Base-by-base conservation (phyloP, 2,113 vertebrate genomes). In the Potamarius usumacintae region DNA sequence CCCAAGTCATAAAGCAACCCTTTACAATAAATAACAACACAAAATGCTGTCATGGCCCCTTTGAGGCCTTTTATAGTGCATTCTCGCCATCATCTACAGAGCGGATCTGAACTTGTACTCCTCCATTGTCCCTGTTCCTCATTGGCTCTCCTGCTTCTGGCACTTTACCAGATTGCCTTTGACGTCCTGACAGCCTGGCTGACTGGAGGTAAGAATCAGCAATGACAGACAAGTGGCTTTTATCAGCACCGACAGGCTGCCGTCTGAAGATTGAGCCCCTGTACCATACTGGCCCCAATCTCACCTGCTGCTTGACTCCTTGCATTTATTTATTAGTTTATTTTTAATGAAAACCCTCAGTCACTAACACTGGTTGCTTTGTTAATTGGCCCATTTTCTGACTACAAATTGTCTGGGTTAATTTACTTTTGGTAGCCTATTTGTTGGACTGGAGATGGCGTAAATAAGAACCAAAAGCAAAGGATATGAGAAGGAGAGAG, bases 181-280 rank as follows among this genome's bases (percentile, higher is more conserved):
- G 94, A 94, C 91, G 85, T 92, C 88, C 91, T 94, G 94, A 94
- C 93, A 94, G 94, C 92, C 92, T 92, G 92, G 93, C 91, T 92
- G 94, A 94, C 91, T 94, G 89, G 92, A 94, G 92, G 94, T 95
- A 91, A 93, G 91, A 82, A 92, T 90, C 89, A 87, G 91, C 91
- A 93, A 95, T 95, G 94, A 94, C 93, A 94, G 94, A 94, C 92
- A 89, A 90, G 90, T 90, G 90, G 91, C 92, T 95, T 96, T 95
- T 94, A 93, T 92, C 94, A 95, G 93, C 94, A 94, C 92, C 94
- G 91, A 92, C 91, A 93, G 94, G 92, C 93, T 94, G 91, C 92
- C 91, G 90, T 94, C 94, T 95, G 92, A 94, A 94, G 94, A 95
- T 94, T 94, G 95, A 92, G 91, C 50, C 88, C 89, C 89, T 87